Percentiles rank a stretch among this genome's conserved stretches.
These are phyloP conservation scores for Cataglyphis livida DNA, from an alignment of 2,888 invertebrate genomes.

Conservation along the genomic window DNA sequence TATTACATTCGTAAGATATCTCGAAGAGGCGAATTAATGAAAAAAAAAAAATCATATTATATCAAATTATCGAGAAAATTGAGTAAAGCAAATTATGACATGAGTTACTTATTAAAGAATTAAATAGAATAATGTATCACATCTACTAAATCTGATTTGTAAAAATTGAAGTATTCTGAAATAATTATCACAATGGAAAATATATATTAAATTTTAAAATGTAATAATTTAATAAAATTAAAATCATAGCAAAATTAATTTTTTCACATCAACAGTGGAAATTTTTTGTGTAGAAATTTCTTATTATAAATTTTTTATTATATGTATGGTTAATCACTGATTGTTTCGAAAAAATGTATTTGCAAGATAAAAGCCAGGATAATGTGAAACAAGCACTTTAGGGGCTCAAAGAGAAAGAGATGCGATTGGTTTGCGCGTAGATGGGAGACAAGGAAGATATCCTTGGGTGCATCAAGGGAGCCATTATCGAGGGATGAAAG, in stretches of 20 bases:
- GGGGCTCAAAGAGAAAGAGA: conserved; percentile 47
- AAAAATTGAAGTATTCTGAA: background rate
- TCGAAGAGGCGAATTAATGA: background rate
- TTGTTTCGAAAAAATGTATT: conserved; percentile 4
- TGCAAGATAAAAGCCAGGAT: conserved; percentile 4
- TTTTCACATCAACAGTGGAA: background rate
- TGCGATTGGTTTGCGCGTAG: conserved; percentile 56
- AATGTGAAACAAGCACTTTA: conserved; percentile 55
- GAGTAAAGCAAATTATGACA: background rate
- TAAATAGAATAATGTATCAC: background rate
- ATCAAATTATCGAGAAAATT: background rate
- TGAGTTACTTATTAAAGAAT: background rate
- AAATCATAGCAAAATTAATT: background rate
- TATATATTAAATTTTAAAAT: background rate
- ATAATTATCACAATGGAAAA: no score
- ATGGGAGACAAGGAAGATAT: conserved; percentile 66
- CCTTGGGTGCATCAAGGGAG: conserved; percentile 75
- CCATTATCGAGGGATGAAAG: conserved; percentile 76
- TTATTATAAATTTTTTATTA: background rate
- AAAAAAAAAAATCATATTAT: background rate
- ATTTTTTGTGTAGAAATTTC: background rate
- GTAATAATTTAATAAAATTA: background rate
- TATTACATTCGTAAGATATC: background rate
- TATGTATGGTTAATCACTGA: background rate
- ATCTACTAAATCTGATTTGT: background rate